Percentiles rank a stretch among this genome's conserved stretches.
These are phyloP conservation scores for Drosophila athabasca DNA, from an alignment of 1,140 invertebrate species.

Conservation along the genomic window DNA sequence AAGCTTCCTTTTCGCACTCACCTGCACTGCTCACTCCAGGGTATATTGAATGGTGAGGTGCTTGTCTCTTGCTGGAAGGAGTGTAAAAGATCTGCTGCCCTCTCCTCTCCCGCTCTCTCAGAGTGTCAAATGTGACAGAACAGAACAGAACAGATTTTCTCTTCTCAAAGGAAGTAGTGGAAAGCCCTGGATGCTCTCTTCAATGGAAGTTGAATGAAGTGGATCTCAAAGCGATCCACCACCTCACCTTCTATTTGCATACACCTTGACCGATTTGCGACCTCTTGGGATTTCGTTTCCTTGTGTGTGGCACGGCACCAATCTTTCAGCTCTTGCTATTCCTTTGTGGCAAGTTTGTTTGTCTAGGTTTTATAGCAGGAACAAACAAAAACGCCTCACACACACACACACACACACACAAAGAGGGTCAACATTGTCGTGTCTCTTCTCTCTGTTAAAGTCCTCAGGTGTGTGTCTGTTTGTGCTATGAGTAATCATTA, in stretches of 20 bases:
- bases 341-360: constrained; percentile 57
- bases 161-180: too few species aligned
- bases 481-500: constrained; percentile 34
- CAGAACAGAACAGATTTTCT: too few species aligned
- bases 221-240: too few species aligned
- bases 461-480: constrained; percentile 15
- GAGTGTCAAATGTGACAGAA: too few species aligned
- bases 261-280: not conserved
- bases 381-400: constrained; percentile 53
- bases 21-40: not conserved
- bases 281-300: not conserved
- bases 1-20: constrained; percentile 21
- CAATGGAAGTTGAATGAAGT: too few species aligned
- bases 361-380: constrained; percentile 69
- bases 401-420: constrained; percentile 11
- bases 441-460: not conserved
- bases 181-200: too few species aligned
- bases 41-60: too few species aligned
- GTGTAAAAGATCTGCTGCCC: too few species aligned
- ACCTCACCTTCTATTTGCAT: too few species aligned
- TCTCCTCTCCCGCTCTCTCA: too few species aligned
- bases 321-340: not conserved
- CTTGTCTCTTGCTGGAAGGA: not conserved
- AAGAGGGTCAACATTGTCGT: constrained; percentile 46
- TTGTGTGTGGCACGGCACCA: not conserved